Percentiles rank a stretch among this genome's conserved stretches.
phyloP scores from a whole-genome alignment of 2,797 vertebrate genomes.

The Halcyon chelicuti region DNA sequence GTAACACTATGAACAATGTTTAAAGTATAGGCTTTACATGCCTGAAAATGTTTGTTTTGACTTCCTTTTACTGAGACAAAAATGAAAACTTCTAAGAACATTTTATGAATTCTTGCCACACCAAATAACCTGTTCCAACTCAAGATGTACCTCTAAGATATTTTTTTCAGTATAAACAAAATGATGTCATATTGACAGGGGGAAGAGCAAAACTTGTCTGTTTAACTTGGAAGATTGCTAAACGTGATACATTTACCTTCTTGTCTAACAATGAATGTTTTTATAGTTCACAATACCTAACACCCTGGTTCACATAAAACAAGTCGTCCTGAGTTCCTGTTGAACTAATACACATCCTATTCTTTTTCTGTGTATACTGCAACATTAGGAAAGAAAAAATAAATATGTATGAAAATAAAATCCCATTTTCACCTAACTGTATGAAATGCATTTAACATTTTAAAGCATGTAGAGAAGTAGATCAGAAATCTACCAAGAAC shows the following conservation, averaged over 20 bases:
- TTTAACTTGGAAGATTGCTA: conserved; percentile 76
- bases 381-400: neutral
- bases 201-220: conserved; percentile 67
- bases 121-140: neutral
- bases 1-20: neutral
- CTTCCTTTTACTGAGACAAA: conserved; percentile 71
- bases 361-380: neutral
- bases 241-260: conserved; percentile 67
- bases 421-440: neutral
- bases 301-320: neutral
- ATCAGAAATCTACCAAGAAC: neutral
- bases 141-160: neutral
- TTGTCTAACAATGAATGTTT: conserved; percentile 53
- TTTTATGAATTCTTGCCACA: conserved; percentile 52
- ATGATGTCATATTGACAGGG: conserved; percentile 73
- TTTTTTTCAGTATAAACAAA: conserved; percentile 67
- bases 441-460: neutral
- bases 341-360: conserved; percentile 7
- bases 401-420: neutral
- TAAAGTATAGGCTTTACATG: neutral
- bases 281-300: conserved; percentile 52
- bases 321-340: neutral
- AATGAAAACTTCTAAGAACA: conserved; percentile 78
- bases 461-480: neutral
- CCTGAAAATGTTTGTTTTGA: conserved; percentile 51